Base-by-base conservation (phyloP, 2,888 invertebrate species). In the Allacma fusca region DNA sequence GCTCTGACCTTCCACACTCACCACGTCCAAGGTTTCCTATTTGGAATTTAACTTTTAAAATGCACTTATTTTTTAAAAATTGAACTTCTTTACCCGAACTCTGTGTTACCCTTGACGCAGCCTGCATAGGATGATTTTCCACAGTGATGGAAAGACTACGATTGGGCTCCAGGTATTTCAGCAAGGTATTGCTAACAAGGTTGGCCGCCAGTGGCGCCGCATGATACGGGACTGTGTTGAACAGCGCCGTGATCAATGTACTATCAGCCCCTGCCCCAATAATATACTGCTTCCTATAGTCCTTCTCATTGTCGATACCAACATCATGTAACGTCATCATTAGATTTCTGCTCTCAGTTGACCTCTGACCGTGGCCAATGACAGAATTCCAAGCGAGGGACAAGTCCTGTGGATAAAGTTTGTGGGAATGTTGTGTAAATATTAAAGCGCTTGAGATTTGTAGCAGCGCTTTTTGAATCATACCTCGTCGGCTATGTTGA, bases 191-290 rank as follows among this genome's bases (percentile, higher is more conserved):
- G 28, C 85, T 85, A 0, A 85, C 68, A 23, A 85, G 72, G 12
- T 85, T 84, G 67, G 88, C 79, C 4, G 87, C 81, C 5, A 87
- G 85, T 0, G 87, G 86, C 7, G 87, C 86, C 1, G 86, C 84
- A 81, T 88, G 88, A 80, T 84, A 87, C 0, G 88, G 87, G 24
- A 78, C 43, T 0, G 78, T 50, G 24, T 72, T 77, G 73, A 43
- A 78, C 69, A 80, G 34, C 5, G 78, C 78, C 0, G 75, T 81
- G 9, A 78, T 24, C 9, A 28, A 23, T 12, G 9, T 19, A 4
- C 40, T 12, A 12, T 67, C 69, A 24, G 67, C 29, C 12, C 57
- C 59, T 0, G 59, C 68, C 1, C 67, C 78, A 5, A 72, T 69
- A 62, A 79, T 62, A 43, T 76, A 76, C 21, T 29, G 16, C n/a